Percentiles rank a stretch among this genome's conserved stretches.
Conservation (phyloP, 1,140 invertebrate species). For the Grapholita molesta region DNA sequence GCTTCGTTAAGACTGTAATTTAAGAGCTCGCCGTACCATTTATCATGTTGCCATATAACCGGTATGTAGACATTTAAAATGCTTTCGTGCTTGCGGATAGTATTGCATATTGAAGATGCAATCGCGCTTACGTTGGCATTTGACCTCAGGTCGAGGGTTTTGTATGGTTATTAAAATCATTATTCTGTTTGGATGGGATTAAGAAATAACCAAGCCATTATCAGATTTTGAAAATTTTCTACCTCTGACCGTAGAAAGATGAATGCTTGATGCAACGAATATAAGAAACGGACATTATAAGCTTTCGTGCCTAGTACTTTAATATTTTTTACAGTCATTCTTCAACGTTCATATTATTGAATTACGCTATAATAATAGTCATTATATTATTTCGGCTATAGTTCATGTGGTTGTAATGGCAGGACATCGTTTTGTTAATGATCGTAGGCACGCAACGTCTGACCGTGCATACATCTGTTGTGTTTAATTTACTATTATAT, state of each 20-base stretch:
- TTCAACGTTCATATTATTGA: conserved; percentile 4
- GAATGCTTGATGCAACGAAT: no score
- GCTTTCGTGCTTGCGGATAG: conserved; percentile 29
- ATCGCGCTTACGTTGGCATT: conserved; percentile 46
- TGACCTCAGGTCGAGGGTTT: conserved; percentile 32
- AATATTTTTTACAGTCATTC: neutral
- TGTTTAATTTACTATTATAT: conserved; percentile 22
- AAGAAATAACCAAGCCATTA: neutral
- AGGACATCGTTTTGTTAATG: conserved; percentile 1
- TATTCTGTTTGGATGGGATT: neutral
- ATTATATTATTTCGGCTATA: conserved; percentile 8
- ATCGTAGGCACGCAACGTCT: neutral
- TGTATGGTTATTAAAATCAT: conserved; percentile 14
- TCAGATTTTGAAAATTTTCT: no score
- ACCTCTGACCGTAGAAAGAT: no score
- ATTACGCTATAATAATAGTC: conserved; percentile 4
- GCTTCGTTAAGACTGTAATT: neutral
- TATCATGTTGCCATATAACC: conserved; percentile 19
- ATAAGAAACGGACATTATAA: neutral
- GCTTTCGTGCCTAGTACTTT: neutral
- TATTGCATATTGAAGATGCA: conserved; percentile 35
- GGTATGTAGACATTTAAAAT: conserved; percentile 32
- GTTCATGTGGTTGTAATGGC: conserved; percentile 10
- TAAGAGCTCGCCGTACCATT: neutral
- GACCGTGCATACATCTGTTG: neutral